Percentiles rank a stretch among this genome's conserved stretches.
Conservation (phyloP, 2,888 invertebrate species). For the Volucella bombylans region DNA sequence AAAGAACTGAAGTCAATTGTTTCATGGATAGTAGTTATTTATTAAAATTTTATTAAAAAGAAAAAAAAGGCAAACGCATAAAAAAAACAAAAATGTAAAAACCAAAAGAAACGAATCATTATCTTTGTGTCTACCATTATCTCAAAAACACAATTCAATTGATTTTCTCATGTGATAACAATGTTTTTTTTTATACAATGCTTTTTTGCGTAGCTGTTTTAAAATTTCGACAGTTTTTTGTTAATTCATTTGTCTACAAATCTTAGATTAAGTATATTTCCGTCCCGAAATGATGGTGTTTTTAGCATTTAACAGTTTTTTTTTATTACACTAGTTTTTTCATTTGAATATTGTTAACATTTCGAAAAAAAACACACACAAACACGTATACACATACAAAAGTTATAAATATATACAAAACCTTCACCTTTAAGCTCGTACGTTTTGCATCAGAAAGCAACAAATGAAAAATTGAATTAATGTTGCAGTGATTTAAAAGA, state of each 20-base stretch:
- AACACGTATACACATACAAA: no score
- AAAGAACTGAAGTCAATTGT: constrained; percentile 63
- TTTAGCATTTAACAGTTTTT: constrained; percentile 3
- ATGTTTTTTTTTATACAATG: constrained; percentile 12
- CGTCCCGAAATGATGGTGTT: constrained; percentile 30
- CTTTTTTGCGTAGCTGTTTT: background rate
- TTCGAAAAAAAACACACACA: background rate
- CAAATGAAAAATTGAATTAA: no score
- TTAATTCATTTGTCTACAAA: background rate
- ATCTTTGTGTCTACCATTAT: constrained; percentile 17
- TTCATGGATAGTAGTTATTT: constrained; percentile 39
- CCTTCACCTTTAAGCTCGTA: background rate
- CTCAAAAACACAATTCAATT: constrained; percentile 26
- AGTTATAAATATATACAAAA: no score
- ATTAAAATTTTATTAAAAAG: constrained; percentile 32
- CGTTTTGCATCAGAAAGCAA: no score
- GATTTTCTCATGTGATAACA: constrained; percentile 46
- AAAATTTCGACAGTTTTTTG: background rate
- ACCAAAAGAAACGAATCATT: constrained; percentile 13
- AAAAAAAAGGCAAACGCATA: background rate
- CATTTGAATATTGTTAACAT: no score
- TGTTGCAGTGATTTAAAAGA: no score
- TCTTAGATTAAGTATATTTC: constrained; percentile 39
- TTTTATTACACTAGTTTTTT: background rate
- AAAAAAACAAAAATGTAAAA: no score